These are phyloP conservation scores for Platalea minor DNA, from an alignment of 2,797 vertebrate genomes.

Conservation along the genomic window DNA sequence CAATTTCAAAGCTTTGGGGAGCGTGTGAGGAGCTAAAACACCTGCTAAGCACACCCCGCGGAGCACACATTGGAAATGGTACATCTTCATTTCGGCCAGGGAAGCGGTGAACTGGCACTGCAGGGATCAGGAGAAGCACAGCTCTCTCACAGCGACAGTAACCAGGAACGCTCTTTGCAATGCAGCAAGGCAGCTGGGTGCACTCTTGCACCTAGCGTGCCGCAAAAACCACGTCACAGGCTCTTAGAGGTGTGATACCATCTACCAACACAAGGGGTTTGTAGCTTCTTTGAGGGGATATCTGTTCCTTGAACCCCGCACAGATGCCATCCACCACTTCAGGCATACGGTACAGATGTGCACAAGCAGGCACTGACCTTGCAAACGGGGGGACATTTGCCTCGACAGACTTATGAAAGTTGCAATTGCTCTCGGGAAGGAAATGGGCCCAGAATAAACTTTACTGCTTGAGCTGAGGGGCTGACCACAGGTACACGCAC, in stretches of 20 bases:
- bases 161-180: background rate
- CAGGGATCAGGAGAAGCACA: background rate
- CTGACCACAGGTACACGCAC: background rate
- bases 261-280: background rate
- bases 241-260: background rate
- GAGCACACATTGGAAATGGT: background rate
- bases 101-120: background rate
- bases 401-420: background rate
- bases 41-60: background rate
- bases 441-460: background rate
- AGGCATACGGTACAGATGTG: background rate
- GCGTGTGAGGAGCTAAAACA: background rate
- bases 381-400: background rate
- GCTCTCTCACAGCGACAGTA: background rate
- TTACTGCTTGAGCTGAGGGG: background rate
- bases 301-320: background rate
- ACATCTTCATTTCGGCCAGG: fast-evolving
- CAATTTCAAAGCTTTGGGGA: background rate
- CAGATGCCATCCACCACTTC: background rate
- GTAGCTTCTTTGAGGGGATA: background rate
- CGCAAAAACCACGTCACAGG: background rate
- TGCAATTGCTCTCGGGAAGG: background rate
- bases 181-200: background rate
- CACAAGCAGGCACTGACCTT: background rate
- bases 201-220: too few relatives aligned